Conservation (phyloP, 2,113 vertebrate genomes). For the Petromus typicus region DNA sequence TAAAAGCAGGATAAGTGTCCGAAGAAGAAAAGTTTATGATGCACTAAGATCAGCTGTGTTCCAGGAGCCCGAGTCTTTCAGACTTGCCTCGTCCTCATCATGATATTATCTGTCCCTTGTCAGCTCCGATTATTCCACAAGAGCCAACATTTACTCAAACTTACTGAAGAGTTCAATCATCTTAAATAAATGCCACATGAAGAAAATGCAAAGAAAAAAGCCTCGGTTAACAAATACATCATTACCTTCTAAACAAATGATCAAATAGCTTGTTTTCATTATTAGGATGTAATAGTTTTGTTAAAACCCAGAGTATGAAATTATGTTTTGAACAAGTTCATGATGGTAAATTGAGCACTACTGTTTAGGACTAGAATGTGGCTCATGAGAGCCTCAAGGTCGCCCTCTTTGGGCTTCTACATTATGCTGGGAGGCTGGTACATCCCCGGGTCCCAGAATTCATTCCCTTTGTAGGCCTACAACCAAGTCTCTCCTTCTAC, state of each 20-base stretch:
- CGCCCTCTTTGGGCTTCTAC: background rate
- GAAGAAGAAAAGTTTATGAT: slow-evolving; percentile 1
- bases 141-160: slow-evolving; percentile 24
- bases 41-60: background rate
- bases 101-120: background rate
- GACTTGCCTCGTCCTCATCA: background rate
- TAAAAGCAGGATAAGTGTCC: background rate
- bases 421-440: rapidly evolving
- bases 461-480: background rate
- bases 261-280: background rate
- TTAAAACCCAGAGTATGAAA: background rate
- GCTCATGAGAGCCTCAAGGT: background rate
- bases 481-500: background rate
- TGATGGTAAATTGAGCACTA: background rate
- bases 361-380: background rate
- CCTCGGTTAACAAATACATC: background rate
- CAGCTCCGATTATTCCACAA: background rate
- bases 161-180: background rate
- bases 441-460: background rate
- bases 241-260: background rate
- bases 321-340: background rate
- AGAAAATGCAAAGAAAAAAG: background rate
- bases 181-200: background rate
- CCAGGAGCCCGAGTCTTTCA: background rate
- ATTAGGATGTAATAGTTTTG: background rate